Percentiles rank a stretch among this genome's conserved stretches.
phyloP scores from a whole-genome alignment of 1,140 invertebrate species.

The Orchesella cincta region DNA sequence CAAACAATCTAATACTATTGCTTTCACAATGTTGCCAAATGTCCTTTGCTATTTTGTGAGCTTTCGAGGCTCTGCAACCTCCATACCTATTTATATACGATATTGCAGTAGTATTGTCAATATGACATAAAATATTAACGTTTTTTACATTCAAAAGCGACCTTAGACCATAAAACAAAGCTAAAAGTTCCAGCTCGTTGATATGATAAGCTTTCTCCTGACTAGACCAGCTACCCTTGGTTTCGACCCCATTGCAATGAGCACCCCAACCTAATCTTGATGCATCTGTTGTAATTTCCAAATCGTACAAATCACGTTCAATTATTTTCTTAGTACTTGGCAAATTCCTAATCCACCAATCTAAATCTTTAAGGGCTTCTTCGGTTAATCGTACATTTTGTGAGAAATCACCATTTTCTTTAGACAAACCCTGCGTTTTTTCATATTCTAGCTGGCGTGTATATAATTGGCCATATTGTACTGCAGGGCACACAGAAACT shows the following conservation, averaged over 20 bases:
- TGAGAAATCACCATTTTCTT: not conserved
- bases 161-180: not conserved
- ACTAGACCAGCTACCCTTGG: not conserved
- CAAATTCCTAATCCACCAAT: conserved; percentile 1
- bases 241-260: not conserved
- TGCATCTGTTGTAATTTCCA: not conserved
- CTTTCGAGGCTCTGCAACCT: not conserved
- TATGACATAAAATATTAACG: not conserved
- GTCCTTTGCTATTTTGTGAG: not conserved
- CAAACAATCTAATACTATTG: not conserved
- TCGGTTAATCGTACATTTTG: not conserved
- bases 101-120: conserved; percentile 15
- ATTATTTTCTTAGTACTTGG: not conserved
- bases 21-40: conserved; percentile 14
- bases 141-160: not conserved
- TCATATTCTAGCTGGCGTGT: conserved; percentile 31
- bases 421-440: not conserved
- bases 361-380: conserved; percentile 7
- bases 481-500: conserved; percentile 19
- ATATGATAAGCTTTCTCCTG: not conserved
- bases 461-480: conserved; percentile 35
- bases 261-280: not conserved
- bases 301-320: not conserved
- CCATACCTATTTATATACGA: conserved; percentile 26
- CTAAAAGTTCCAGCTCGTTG: conserved; percentile 16